Percentiles rank a stretch among this genome's conserved stretches.
Conservation (phyloP, 1,140 invertebrate species). For the Drosophila melanogaster region DNA sequence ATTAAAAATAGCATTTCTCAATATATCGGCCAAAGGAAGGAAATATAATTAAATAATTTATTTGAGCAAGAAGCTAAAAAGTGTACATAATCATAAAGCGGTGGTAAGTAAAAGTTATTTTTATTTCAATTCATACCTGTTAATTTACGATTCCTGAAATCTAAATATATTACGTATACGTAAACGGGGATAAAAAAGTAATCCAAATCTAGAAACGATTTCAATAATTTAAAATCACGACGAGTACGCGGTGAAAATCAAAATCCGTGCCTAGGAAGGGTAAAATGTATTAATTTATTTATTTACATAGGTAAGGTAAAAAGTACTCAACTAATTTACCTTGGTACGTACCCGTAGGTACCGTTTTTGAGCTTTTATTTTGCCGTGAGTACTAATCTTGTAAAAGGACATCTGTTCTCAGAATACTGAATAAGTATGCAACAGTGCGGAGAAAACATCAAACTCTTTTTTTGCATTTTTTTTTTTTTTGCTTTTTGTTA, state of each 20-base stretch:
- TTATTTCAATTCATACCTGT: no score
- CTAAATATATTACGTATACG: no score
- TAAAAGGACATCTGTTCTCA: slow-evolving; percentile 8
- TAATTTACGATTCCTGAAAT: no score
- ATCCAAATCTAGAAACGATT: no score
- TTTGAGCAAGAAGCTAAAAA: no score
- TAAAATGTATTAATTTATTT: slow-evolving; percentile 8
- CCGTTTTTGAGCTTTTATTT: slow-evolving; percentile 3
- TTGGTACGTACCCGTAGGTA: slow-evolving; percentile 1
- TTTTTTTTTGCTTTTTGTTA: neutral
- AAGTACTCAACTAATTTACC: neutral
- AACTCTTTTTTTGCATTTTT: neutral
- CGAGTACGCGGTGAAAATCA: neutral
- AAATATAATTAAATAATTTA: no score
- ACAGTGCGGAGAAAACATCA: slow-evolving; percentile 9
- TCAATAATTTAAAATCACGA: neutral
- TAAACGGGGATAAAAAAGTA: no score
- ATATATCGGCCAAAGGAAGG: no score
- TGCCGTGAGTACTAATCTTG: slow-evolving; percentile 4
- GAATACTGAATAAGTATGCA: slow-evolving; percentile 13
- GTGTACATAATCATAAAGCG: no score
- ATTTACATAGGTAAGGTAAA: slow-evolving; percentile 8
- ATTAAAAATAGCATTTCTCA: no score
- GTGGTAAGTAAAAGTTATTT: no score
- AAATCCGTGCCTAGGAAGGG: slow-evolving; percentile 4